Evolutionary conservation across 2,113 vertebrate genomes (phyloP), one percentile per base, ranked within the genome.

Genomic region (Centrocercus urophasianus): DNA sequence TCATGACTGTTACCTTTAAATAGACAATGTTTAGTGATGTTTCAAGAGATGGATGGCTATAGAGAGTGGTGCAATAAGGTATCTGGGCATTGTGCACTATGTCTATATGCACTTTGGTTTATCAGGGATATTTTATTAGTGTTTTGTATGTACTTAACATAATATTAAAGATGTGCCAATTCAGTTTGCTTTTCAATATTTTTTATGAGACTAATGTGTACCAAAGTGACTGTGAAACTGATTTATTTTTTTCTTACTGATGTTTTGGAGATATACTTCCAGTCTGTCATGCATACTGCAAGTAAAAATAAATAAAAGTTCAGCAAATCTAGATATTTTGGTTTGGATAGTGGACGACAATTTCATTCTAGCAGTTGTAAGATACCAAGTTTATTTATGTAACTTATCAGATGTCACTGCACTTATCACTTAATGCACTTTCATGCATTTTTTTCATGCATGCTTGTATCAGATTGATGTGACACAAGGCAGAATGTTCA

Each of bases 121-220:
- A 98, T 99, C 99, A 99, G 99, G 99, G 99, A 99, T 99, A 99
- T 98, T 99, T 99, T 99, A 98, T 99, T 99, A 99, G 99, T 99
- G 99, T 99, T 99, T 99, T 99, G 98, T 99, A 99, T 99, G 99
- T 99, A 99, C 98, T 98, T 98, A 98, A 98, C 98, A 99, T 98
- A 98, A 98, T 99, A 98, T 98, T 98, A 98, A 98, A 95, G 94
- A 97, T 97, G 98, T 99, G 98, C 98, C 98, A 98, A 99, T 98
- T 98, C 98, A 94, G 97, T 99, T 98, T 97, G 97, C 97, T 97
- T 96, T 97, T 95, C 95, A 78, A 93, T 95, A 97, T 97, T 97
- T 97, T 97, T 97, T 96, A 98, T 97, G 96, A 98, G 96, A 98
- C 91, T 98, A 98, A 98, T 98, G 99, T 99, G 99, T 99, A 99